Evolutionary conservation across 2,113 vertebrate species (phyloP), one percentile per base, ranked within the genome.

Genomic region (Pagrus major): DNA sequence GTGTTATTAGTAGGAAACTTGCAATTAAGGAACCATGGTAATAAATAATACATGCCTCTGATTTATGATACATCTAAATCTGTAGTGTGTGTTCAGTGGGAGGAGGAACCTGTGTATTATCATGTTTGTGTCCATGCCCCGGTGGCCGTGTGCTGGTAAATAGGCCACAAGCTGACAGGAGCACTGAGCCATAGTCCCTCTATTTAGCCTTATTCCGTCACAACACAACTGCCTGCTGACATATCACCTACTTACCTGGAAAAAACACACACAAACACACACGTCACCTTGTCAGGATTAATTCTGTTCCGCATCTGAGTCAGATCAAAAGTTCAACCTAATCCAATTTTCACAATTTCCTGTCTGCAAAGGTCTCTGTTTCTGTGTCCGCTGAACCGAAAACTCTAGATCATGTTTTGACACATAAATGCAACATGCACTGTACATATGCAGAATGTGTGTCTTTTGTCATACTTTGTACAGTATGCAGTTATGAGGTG

Each of bases 241-340:
- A 66, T 66, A 39, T 78, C 71, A 71, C 82, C 71, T 69, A 86
- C 71, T 77, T 69, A 87, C 75, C 84, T 71, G 63, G 5, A 25
- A 23, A 60, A 61, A 44, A 66, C 52, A 70, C 51, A 59, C 20
- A 67, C 37, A 39, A 49, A 59, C 64, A 52, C 55, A 76, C 21
- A 54, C 54, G 51, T 49, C 3, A 42, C 47, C 29, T 27, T 35
- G 33, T 44, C 64, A 46, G 52, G 68, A 84, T 52, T 85, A 73
- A 79, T 55, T 35, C 20, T 60, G 31, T 58, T 31, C 51, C 76
- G 46, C 71, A 73, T 59, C 15, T 21, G 7, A 78, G 11, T 47
- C 63, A 46, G 76, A 88, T 80, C 60, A 44, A 60, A 78, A 58
- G 23, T 46, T 9, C 9, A 37, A 59, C 27, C 54, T 44, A 6